Percentiles rank a stretch among this genome's conserved stretches.
These are phyloP conservation scores for Odontamblyopus lacepedii DNA, from an alignment of 2,797 vertebrate genomes.

Conservation along the genomic window DNA sequence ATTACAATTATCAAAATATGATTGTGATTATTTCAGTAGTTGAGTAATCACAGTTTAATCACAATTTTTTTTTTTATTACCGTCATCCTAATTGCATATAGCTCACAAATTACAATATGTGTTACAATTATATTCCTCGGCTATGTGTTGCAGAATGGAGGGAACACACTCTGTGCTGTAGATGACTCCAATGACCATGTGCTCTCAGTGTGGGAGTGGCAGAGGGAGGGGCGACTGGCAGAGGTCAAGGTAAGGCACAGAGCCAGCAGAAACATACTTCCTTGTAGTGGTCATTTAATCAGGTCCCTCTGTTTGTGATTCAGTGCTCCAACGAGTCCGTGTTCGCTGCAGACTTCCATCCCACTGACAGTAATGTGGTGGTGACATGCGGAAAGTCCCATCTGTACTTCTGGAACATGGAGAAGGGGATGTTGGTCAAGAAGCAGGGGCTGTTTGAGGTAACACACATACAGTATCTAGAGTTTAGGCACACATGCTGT, in stretches of 20 bases:
- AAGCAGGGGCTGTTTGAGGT: conserved; percentile 99
- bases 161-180: conserved; percentile 89
- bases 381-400: conserved; percentile 98
- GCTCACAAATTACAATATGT: not conserved
- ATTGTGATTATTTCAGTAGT: too few relatives aligned
- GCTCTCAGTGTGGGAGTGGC: conserved; percentile 98
- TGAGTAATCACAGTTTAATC: too few relatives aligned
- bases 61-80: too few relatives aligned
- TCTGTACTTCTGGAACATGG: conserved; percentile 95
- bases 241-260: conserved; percentile 86
- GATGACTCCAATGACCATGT: conserved; percentile 98
- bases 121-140: not conserved
- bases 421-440: conserved; percentile 89
- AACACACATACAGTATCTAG: conserved; percentile 9
- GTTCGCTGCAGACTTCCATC: conserved; percentile 95
- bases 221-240: conserved; percentile 90
- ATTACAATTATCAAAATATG: too few relatives aligned
- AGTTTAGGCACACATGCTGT: not conserved
- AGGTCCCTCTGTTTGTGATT: conserved; percentile 4
- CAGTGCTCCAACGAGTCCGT: conserved; percentile 97
- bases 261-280: not conserved
- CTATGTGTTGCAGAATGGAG: conserved; percentile 84
- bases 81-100: not conserved
- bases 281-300: not conserved
- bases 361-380: conserved; percentile 92